Conservation (phyloP, 1,140 invertebrate species). For the Schmidtea mediterranea region DNA sequence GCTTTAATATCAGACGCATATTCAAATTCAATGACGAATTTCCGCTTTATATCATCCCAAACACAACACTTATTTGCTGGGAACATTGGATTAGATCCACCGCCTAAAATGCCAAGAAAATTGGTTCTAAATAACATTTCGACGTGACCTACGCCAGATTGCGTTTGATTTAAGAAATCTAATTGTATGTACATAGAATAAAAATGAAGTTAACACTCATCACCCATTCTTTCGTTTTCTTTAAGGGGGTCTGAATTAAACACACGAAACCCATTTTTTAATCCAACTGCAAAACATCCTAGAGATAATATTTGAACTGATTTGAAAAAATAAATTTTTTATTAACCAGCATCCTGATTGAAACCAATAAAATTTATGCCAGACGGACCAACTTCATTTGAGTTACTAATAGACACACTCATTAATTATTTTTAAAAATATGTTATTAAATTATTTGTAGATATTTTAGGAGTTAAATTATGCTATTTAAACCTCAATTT, state of each 20-base stretch:
- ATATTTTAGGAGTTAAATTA: no score
- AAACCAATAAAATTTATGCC: no score
- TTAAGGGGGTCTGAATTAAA: conserved; percentile 87
- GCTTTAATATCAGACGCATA: conserved; percentile 65
- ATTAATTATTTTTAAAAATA: no score
- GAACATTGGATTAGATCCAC: conserved; percentile 61
- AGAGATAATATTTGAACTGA: no score
- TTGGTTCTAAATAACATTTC: conserved; percentile 95
- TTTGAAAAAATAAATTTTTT: no score
- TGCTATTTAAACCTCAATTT: no score
- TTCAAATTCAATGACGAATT: conserved; percentile 64
- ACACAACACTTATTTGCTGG: conserved; percentile 65
- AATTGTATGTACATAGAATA: not conserved
- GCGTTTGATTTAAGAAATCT: conserved; percentile 20
- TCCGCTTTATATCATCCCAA: conserved; percentile 86
- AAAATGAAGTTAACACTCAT: not conserved
- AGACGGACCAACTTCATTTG: no score
- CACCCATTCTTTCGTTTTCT: conserved; percentile 65
- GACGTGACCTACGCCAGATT: conserved; percentile 62
- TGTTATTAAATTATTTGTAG: no score
- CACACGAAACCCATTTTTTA: conserved; percentile 79
- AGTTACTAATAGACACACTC: no score
- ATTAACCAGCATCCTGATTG: no score
- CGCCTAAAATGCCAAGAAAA: conserved; percentile 77
- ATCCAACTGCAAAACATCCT: conserved; percentile 92